Evolutionary conservation across 53 echinoderm and acorn worm species (phyloP).

Genomic region (Crossaster papposus): DNA sequence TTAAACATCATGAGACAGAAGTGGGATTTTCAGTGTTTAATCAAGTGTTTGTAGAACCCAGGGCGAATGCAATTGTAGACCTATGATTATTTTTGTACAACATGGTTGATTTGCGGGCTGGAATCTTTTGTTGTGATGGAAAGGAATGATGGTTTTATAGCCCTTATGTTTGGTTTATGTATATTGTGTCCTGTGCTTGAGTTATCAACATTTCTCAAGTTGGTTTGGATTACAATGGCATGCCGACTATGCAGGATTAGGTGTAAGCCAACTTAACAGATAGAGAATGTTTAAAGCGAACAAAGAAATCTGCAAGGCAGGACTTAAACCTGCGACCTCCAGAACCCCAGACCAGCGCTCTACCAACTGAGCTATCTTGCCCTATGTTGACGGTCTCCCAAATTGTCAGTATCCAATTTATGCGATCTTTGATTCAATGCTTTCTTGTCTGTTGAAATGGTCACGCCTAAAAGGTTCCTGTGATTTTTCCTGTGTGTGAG

Average conservation of each 20-base stretch:
- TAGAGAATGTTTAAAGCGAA: too few species aligned
- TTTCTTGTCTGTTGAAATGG: neutral
- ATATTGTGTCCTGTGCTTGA: neutral
- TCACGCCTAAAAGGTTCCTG: neutral
- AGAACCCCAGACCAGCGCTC: too few species aligned
- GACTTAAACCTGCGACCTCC: too few species aligned
- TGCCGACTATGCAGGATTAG: conserved; percentile 20
- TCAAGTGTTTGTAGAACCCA: neutral
- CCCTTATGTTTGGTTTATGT: neutral
- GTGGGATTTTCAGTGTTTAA: neutral
- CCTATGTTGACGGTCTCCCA: too few species aligned
- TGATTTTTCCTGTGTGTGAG: neutral
- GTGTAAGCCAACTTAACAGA: neutral
- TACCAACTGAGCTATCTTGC: too few species aligned
- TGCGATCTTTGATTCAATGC: neutral
- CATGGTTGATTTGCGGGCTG: conserved; percentile 1
- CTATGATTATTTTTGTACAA: conserved; percentile 3
- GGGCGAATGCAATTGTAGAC: neutral
- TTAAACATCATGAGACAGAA: neutral
- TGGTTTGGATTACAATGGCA: conserved; percentile 46
- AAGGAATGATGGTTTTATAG: neutral
- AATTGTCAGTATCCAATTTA: neutral
- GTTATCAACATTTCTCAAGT: conserved; percentile 29
- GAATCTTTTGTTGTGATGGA: neutral
- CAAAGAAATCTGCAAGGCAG: too few species aligned